phyloP scores from a whole-genome alignment of 1,140 invertebrate species.

The Orius insidiosus region DNA sequence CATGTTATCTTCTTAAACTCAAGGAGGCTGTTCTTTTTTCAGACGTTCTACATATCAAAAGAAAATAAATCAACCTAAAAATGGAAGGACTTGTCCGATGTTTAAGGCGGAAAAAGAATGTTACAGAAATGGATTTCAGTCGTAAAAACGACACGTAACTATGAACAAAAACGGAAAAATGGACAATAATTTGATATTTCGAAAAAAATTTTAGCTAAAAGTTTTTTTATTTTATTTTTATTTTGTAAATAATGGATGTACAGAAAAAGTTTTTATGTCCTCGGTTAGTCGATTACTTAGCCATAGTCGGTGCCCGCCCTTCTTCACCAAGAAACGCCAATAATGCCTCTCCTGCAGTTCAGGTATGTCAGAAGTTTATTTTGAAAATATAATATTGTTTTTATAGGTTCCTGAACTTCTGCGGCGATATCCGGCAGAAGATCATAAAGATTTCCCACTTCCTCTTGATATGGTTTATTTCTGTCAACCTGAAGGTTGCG shows the following conservation, averaged over 20 bases:
- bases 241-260: slow-evolving; percentile 33
- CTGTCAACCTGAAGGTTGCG: slow-evolving; percentile 97
- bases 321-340: slow-evolving; percentile 36
- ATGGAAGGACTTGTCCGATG: too few relatives aligned
- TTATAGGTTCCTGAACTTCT: slow-evolving; percentile 66
- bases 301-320: slow-evolving; percentile 79
- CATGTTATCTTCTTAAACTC: too few relatives aligned
- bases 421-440: slow-evolving; percentile 90
- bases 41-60: too few relatives aligned
- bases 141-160: slow-evolving; percentile 8
- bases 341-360: slow-evolving; percentile 45
- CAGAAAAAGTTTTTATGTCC: slow-evolving; percentile 69
- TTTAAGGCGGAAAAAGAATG: background rate
- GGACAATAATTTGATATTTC: slow-evolving; percentile 8
- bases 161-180: slow-evolving; percentile 5
- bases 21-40: too few relatives aligned
- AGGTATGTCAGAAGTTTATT: too few relatives aligned
- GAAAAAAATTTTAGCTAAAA: background rate
- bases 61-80: too few relatives aligned
- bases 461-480: slow-evolving; percentile 98
- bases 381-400: slow-evolving; percentile 13
- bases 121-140: background rate
- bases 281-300: slow-evolving; percentile 83
- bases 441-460: slow-evolving; percentile 93
- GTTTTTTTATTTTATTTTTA: background rate